A percentile compares a stretch with the other conserved stretches of the same genome.
Evolutionary conservation across 2,888 invertebrate genomes (phyloP).

Genomic region (Eulithis prunata): DNA sequence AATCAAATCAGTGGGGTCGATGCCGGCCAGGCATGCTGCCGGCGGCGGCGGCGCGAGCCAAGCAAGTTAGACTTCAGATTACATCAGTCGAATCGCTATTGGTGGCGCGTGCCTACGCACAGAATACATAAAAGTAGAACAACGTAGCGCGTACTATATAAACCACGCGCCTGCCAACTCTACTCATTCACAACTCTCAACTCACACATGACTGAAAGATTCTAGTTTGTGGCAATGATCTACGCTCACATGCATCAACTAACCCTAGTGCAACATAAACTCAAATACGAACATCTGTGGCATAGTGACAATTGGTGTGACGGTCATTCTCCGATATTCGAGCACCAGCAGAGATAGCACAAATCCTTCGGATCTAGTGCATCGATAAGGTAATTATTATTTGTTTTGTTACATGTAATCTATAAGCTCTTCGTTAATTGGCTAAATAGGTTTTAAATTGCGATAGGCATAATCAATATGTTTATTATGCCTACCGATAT

Average conservation of each 20-base stretch:
- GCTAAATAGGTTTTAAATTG: conserved; percentile 3
- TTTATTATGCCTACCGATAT: conserved; percentile 13
- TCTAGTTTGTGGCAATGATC: conserved; percentile 81
- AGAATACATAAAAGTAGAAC: too few relatives aligned
- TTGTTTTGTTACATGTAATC: conserved; percentile 49
- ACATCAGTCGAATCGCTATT: conserved; percentile 63
- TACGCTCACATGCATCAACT: conserved; percentile 75
- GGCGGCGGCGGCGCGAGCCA: conserved; percentile 44
- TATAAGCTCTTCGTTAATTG: conserved; percentile 32
- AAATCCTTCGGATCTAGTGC: conserved; percentile 60
- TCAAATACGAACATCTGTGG: conserved; percentile 79
- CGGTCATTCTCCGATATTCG: conserved; percentile 77
- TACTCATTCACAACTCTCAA: conserved; percentile 72
- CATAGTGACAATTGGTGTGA: conserved; percentile 81
- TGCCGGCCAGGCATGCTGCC: conserved; percentile 16
- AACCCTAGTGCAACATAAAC: conserved; percentile 64
- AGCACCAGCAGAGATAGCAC: conserved; percentile 78
- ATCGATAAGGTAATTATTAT: conserved; percentile 76
- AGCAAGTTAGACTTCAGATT: conserved; percentile 69
- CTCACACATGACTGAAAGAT: conserved; percentile 73
- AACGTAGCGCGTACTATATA: conserved; percentile 56
- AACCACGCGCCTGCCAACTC: conserved; percentile 45
- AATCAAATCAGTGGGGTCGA: neutral
- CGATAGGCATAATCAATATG: conserved; percentile 1
- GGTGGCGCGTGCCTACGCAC: conserved; percentile 56